Evolutionary conservation across 2,888 invertebrate species (phyloP).

Genomic region (Polia nebulosa): DNA sequence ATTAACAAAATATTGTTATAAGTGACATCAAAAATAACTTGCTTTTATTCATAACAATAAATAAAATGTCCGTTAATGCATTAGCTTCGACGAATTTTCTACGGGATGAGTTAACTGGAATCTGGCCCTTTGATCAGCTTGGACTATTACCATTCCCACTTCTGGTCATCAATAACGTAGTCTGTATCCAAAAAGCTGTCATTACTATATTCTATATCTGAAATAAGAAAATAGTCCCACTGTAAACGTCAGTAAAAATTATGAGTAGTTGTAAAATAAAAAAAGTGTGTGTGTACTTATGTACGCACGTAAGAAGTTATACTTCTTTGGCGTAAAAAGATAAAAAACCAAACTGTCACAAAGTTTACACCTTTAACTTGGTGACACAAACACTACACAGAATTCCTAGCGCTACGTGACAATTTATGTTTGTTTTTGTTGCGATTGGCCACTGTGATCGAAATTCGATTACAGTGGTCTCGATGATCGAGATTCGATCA

Average conservation of each 20-base stretch:
- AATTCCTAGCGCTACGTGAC: no score
- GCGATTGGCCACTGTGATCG: no score
- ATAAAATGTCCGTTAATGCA: not conserved
- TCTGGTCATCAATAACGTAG: conserved; percentile 12
- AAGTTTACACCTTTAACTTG: no score
- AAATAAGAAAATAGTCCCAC: conserved; percentile 2
- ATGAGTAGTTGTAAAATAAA: no score
- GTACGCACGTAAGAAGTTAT: no score
- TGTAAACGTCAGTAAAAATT: not conserved
- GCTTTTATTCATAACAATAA: not conserved
- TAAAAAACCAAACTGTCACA: no score
- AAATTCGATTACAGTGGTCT: no score
- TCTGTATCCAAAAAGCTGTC: conserved; percentile 29
- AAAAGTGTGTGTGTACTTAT: no score
- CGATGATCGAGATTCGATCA: no score
- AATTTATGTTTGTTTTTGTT: no score
- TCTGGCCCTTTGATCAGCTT: not conserved
- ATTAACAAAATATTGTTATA: not conserved
- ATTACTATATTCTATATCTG: conserved; percentile 10
- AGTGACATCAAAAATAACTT: not conserved
- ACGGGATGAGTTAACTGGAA: not conserved
- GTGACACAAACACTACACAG: no score
- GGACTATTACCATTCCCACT: not conserved
- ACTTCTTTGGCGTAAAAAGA: no score
- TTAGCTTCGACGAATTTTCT: not conserved